Conservation (phyloP, 2,113 vertebrate species). For the Rhinichthys klamathensis region DNA sequence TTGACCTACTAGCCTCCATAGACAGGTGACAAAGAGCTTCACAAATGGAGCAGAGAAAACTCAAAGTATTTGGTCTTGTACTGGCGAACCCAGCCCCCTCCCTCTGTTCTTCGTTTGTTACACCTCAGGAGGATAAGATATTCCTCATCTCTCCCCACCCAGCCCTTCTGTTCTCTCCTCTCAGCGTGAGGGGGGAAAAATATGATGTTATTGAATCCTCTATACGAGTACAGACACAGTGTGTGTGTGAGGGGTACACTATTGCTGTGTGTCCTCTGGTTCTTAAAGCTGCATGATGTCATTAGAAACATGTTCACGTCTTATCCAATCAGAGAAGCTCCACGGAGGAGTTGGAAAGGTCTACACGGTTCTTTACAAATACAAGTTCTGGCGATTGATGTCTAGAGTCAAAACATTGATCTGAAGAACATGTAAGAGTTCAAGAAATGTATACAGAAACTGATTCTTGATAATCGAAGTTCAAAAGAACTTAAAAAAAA, state of each 20-base stretch:
- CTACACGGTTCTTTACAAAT: background rate
- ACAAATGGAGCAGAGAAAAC: slow-evolving; percentile 20
- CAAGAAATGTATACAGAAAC: background rate
- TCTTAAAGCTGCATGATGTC: background rate
- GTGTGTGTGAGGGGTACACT: background rate
- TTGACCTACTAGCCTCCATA: slow-evolving; percentile 5
- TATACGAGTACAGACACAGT: background rate
- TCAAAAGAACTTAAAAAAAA: no score
- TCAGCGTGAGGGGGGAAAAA: background rate
- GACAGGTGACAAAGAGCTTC: slow-evolving; percentile 18
- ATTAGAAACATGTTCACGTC: background rate
- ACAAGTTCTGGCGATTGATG: background rate
- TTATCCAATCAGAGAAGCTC: background rate
- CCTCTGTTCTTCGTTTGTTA: slow-evolving; percentile 81
- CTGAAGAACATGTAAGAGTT: background rate
- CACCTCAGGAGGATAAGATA: slow-evolving; percentile 78
- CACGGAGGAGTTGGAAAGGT: background rate
- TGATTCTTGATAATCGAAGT: background rate
- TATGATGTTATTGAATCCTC: background rate
- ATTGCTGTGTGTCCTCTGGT: background rate
- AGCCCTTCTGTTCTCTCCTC: slow-evolving; percentile 19
- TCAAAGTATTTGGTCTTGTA: background rate
- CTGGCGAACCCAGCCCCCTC: background rate
- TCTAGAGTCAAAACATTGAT: background rate
- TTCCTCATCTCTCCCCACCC: slow-evolving; percentile 70